Evolutionary conservation across 2,888 invertebrate species (phyloP).

Genomic region (Tenthredo distinguenda): DNA sequence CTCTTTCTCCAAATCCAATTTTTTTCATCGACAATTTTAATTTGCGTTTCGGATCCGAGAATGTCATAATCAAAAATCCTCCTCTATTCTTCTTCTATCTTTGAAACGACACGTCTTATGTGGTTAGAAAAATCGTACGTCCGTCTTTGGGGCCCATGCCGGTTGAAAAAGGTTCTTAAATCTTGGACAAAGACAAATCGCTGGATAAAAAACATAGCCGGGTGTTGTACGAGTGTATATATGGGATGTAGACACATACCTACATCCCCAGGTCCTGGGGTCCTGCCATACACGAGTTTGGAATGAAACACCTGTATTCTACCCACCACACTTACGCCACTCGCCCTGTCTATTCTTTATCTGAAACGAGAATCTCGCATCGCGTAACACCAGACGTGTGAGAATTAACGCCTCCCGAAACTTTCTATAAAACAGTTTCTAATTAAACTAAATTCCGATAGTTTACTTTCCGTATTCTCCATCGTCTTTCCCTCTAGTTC

Average conservation of each 20-base stretch:
- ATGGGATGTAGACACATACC: neutral
- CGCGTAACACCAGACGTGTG: conserved; percentile 48
- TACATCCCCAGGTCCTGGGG: neutral
- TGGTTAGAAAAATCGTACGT: conserved; percentile 20
- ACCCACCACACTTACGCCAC: neutral
- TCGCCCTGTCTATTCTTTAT: neutral
- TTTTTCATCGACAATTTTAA: neutral
- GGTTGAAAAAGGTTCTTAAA: conserved; percentile 62
- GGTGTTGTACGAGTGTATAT: neutral
- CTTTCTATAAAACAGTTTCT: conserved; percentile 29
- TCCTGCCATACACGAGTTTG: conserved; percentile 1
- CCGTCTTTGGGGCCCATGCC: conserved; percentile 46
- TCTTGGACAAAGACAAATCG: conserved; percentile 66
- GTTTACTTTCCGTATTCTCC: neutral
- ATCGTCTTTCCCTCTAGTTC: neutral
- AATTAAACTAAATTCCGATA: conserved; percentile 45
- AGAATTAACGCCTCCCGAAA: conserved; percentile 37
- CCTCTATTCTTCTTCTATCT: neutral
- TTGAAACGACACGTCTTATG: neutral
- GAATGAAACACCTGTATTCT: conserved; percentile 43
- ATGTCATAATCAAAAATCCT: neutral
- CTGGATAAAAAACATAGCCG: conserved; percentile 40
- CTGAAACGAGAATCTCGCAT: conserved; percentile 12
- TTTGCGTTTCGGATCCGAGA: neutral
- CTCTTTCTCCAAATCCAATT: neutral